Evolutionary conservation across 2,888 invertebrate species (phyloP), one percentile per base, ranked within the genome.

Genomic region (Argynnis bischoffii): DNA sequence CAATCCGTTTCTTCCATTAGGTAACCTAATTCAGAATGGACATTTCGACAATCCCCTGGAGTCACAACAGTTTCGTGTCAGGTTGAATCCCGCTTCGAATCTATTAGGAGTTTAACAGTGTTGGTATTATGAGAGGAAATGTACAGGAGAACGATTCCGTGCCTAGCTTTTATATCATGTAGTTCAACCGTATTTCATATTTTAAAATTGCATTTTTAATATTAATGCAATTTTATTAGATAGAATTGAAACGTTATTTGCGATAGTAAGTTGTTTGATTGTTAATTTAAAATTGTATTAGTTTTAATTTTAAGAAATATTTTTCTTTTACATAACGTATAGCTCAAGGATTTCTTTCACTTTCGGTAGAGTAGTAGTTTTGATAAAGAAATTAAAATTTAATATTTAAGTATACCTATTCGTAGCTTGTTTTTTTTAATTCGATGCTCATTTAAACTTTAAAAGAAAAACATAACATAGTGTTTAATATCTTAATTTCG

Each of bases 91-190:
- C 67, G 74, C 70, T 76, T 74, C 76, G 76, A 77, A 78, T 77
- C 78, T 77, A 78, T 78, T 75, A 77, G 72, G 70, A 74, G 70
- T 75, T 75, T 76, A 80, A 77, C 77, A 72, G 74, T 70, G 67
- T 72, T 63, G 50, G 66, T 73, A 74, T 74, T 74, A 75, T 69
- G 69, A 67, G 66, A 63, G 64, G 61, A 70, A 73, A 71, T 72
- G 63, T 72, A 69, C 53, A 66, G 68, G 63, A 72, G 68, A 69
- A 68, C 63, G 59, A 21, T 55, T 64, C 50, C 59, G 66, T 63
- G 54, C 57, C 48, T 59, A 31, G 53, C 55, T 65, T 63, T 64
- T 65, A 59, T 64, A 64, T 63, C 57, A 69, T 69, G 57, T 55
- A 16, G 51, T 56, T 63, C 55, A 57, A 51, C 50, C 51, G 55